These are phyloP conservation scores for Dicycla oo DNA, from an alignment of 2,888 invertebrate genomes.

Conservation along the genomic window DNA sequence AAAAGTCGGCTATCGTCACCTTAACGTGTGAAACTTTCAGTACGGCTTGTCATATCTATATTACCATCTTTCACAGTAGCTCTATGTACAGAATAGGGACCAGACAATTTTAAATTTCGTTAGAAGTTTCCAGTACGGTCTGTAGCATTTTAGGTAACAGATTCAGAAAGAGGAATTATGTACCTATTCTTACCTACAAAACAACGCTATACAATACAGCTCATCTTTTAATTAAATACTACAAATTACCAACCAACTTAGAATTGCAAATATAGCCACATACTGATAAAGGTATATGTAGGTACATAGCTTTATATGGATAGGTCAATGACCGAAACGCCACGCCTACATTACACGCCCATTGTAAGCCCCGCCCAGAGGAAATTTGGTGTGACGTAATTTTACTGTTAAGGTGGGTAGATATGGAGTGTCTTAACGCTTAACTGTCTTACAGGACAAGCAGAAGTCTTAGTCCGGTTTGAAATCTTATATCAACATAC, in stretches of 20 bases:
- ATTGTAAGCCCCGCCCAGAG: conserved; percentile 78
- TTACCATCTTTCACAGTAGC: too few relatives aligned
- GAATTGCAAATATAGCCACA: conserved; percentile 82
- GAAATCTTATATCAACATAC: background rate
- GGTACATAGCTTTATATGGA: conserved; percentile 68
- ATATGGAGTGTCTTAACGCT: conserved; percentile 28
- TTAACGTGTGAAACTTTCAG: too few relatives aligned
- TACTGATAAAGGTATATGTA: conserved; percentile 69
- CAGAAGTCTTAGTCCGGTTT: background rate
- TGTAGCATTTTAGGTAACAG: too few relatives aligned
- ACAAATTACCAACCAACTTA: conserved; percentile 67
- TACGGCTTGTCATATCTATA: too few relatives aligned
- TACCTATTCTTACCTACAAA: too few relatives aligned
- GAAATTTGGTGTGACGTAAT: conserved; percentile 70
- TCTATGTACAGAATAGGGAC: too few relatives aligned
- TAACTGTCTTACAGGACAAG: background rate
- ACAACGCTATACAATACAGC: background rate
- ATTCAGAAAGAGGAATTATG: too few relatives aligned
- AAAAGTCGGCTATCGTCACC: too few relatives aligned
- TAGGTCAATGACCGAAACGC: conserved; percentile 78
- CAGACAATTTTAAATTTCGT: too few relatives aligned
- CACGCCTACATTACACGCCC: conserved; percentile 84
- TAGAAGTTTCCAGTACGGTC: too few relatives aligned
- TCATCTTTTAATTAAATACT: conserved; percentile 43
- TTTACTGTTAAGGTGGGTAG: conserved; percentile 12